Conservation (phyloP, 2,888 invertebrate genomes). For the Nezara viridula region DNA sequence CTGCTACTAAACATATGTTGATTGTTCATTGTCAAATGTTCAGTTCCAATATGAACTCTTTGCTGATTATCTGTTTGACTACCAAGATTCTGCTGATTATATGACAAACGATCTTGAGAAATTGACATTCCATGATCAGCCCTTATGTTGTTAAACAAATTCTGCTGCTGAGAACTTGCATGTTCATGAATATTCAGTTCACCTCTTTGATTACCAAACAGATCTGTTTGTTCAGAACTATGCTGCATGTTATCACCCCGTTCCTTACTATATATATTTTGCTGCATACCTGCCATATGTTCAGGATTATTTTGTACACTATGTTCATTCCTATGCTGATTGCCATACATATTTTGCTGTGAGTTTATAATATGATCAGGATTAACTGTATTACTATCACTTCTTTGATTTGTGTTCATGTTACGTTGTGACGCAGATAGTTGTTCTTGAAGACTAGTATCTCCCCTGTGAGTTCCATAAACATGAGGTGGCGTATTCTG, state of each 20-base stretch:
- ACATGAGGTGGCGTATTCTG: constrained; percentile 49
- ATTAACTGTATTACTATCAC: background rate
- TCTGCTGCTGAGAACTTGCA: constrained; percentile 37
- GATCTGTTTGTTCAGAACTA: constrained; percentile 34
- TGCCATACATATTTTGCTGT: background rate
- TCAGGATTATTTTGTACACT: background rate
- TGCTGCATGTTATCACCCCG: background rate
- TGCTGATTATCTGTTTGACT: constrained; percentile 54
- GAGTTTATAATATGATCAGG: background rate
- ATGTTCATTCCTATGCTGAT: constrained; percentile 39
- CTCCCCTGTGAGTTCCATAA: background rate
- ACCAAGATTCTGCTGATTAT: background rate
- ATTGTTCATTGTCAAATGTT: constrained; percentile 47
- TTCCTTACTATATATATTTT: constrained; percentile 32
- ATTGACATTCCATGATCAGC: constrained; percentile 46
- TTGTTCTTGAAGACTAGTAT: background rate
- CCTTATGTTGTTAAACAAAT: constrained; percentile 49
- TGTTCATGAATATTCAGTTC: constrained; percentile 12
- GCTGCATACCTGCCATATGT: background rate
- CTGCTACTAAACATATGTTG: constrained; percentile 2
- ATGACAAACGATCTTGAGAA: constrained; percentile 44
- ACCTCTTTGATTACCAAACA: constrained; percentile 56
- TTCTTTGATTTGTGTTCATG: background rate
- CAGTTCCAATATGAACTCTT: background rate
- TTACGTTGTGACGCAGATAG: background rate